Percentiles rank a stretch among this genome's conserved stretches.
Evolutionary conservation across 2,797 vertebrate genomes (phyloP).

Genomic region (Myiothlypis chrysogaster): DNA sequence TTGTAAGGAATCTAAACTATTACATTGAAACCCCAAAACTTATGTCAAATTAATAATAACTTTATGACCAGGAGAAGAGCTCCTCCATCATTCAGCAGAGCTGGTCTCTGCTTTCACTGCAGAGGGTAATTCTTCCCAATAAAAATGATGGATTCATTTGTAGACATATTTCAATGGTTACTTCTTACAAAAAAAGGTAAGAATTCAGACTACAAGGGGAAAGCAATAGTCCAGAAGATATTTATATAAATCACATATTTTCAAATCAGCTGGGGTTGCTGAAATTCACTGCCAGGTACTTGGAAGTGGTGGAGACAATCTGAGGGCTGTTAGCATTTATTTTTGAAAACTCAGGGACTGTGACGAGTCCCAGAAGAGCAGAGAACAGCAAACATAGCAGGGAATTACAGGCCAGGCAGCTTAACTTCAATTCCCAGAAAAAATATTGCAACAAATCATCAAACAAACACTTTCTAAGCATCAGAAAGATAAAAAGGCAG

Average conservation of each 20-base stretch:
- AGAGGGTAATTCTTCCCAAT: not conserved
- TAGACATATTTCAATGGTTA: not conserved
- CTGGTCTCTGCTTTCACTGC: not conserved
- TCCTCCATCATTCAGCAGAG: not conserved
- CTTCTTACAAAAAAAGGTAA: not conserved
- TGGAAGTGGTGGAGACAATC: not conserved
- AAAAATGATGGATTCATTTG: not conserved
- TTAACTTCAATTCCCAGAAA: constrained; percentile 38
- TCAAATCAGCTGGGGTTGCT: not conserved
- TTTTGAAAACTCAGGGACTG: not conserved
- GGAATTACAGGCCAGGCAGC: constrained; percentile 20
- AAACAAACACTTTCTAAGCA: not conserved
- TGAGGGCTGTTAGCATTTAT: not conserved
- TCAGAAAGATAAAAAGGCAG: not conserved
- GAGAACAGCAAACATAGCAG: not conserved
- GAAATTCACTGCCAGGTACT: constrained; percentile 15
- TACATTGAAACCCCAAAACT: not conserved
- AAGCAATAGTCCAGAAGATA: not conserved
- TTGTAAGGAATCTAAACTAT: not conserved
- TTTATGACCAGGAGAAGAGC: not conserved
- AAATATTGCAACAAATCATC: constrained; percentile 14
- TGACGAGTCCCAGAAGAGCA: not conserved
- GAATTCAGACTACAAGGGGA: not conserved
- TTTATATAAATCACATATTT: constrained; percentile 17
- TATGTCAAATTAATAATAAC: not conserved